Evolutionary conservation across 2,888 invertebrate genomes (phyloP).

Genomic region (Hypomecis punctinalis): DNA sequence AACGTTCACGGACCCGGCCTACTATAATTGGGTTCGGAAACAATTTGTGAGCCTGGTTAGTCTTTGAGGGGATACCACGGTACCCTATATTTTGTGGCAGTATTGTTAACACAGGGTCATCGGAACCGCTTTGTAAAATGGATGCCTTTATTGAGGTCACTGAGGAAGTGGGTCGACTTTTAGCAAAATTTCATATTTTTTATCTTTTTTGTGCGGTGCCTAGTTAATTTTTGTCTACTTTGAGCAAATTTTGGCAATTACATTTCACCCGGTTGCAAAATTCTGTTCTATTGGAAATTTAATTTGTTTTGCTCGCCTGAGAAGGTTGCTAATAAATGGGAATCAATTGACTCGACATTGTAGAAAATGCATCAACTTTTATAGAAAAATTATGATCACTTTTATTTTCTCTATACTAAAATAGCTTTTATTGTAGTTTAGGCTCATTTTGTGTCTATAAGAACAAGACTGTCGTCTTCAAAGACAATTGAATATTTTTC

Average conservation of each 20-base stretch:
- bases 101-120: slow-evolving; percentile 44
- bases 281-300: no score
- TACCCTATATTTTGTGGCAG: slow-evolving; percentile 47
- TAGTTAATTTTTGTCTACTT: neutral
- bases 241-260: neutral
- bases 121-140: slow-evolving; percentile 34
- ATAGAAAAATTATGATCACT: no score
- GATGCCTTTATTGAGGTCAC: slow-evolving; percentile 27
- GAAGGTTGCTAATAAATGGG: no score
- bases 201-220: neutral
- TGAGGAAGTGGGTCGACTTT: slow-evolving; percentile 8
- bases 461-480: no score
- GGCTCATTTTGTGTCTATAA: no score
- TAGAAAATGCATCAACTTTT: no score
- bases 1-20: slow-evolving; percentile 52
- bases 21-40: slow-evolving; percentile 69
- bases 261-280: no score
- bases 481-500: no score
- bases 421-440: no score
- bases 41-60: slow-evolving; percentile 60
- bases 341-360: no score
- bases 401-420: no score
- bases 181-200: slow-evolving; percentile 5
- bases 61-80: slow-evolving; percentile 47
- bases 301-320: no score